Evolutionary conservation across 2,797 vertebrate genomes (phyloP), one percentile per base, ranked within the genome.

Genomic region (Chrysocyon brachyurus): DNA sequence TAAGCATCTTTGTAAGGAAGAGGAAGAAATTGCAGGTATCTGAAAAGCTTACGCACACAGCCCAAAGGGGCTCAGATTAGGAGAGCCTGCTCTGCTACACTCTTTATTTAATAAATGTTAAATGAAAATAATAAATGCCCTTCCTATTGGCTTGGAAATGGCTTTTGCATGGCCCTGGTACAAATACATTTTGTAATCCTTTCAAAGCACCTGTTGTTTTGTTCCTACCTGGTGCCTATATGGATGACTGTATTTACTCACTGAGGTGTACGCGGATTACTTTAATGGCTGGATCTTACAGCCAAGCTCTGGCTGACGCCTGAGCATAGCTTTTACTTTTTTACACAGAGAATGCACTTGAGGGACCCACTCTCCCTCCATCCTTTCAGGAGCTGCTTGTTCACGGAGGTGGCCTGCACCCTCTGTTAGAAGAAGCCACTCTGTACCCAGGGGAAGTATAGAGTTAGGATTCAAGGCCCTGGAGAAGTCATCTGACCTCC

Each of bases 141-240:
- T 97, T 97, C 95, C 96, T 97, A 83, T 97, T 97, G 75, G 97
- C 96, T 94, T 92, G 52, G 86, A 96, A 90, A 94, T 89, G 79
- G 73, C 66, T 97, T 97, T 96, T 92, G 78, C 72, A 61, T 87
- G 96, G 89, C 83, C 46, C n/a, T 8, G 11, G 83, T 95, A 96
- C 94, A 97, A 93, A 97, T 84, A 72, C 40, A 86, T 96, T 94
- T 96, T 97, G 90, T 96, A 97, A 97, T 95, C 72, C 81, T 87
- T 94, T 98, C 96, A 98, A 98, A 97, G 95, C 78, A 90, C 88
- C 94, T 95, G 94, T 97, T 98, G 96, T 97, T 97, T 96, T n/a
- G 1, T 66, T 91, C 33, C 83, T 97, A 40, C 86, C 85, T 6
- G 2, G 22, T 72, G 95, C 63, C 83, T 93, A 86, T 59, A 31